Conservation (phyloP, 2,113 vertebrate species). For the Reinhardtius hippoglossoides region DNA sequence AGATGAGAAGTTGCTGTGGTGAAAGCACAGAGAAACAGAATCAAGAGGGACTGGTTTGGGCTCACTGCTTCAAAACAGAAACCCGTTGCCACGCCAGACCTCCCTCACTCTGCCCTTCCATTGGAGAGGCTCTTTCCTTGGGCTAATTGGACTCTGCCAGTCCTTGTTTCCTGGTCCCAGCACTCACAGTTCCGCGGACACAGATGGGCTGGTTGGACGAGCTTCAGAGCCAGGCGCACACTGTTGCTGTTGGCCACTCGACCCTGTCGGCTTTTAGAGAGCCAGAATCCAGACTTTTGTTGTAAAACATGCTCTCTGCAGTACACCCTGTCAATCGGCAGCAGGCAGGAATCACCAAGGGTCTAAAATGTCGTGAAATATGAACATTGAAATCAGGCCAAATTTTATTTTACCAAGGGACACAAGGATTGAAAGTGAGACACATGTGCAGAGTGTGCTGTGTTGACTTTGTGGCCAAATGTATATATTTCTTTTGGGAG, state of each 20-base stretch:
- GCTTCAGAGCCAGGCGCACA: constrained; percentile 56
- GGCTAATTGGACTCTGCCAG: constrained; percentile 68
- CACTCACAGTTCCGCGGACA: constrained; percentile 51
- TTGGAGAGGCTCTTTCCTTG: constrained; percentile 60
- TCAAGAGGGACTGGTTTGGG: constrained; percentile 37
- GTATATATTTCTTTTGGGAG: constrained; percentile 50
- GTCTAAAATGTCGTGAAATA: constrained; percentile 33
- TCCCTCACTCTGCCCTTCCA: constrained; percentile 45
- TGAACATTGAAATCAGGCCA: constrained; percentile 44
- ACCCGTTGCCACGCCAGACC: constrained; percentile 33
- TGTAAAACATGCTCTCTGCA: constrained; percentile 69
- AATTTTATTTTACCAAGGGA: constrained; percentile 53
- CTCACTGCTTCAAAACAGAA: constrained; percentile 49
- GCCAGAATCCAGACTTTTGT: constrained; percentile 58
- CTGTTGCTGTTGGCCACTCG: constrained; percentile 76
- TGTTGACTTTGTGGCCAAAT: constrained; percentile 49
- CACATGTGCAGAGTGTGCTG: constrained; percentile 38
- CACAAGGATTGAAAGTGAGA: constrained; percentile 32
- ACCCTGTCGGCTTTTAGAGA: constrained; percentile 41
- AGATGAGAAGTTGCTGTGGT: constrained; percentile 16
- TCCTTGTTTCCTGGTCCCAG: constrained; percentile 69
- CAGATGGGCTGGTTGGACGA: constrained; percentile 66
- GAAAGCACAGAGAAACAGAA: background rate
- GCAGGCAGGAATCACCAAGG: constrained; percentile 33
- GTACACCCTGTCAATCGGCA: constrained; percentile 57